Conservation (phyloP, 2,113 vertebrate genomes). For the Condylura cristata region DNA sequence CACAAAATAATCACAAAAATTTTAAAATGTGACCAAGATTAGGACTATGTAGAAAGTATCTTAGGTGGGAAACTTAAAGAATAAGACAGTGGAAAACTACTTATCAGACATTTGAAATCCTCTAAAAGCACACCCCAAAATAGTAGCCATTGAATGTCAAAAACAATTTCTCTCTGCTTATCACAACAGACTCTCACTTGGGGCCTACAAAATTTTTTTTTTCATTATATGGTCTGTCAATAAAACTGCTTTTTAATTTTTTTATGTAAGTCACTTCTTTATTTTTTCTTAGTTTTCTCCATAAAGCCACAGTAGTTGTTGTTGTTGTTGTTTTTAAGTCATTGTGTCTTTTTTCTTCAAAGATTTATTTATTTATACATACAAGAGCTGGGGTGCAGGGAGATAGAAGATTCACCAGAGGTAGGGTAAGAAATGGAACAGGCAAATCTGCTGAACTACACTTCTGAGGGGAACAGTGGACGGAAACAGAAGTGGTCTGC, state of each 20-base stretch:
- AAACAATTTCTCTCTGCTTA: neutral
- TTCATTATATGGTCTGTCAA: neutral
- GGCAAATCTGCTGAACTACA: no score
- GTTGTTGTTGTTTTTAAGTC: no score
- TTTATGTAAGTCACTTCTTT: neutral
- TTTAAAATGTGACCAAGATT: neutral
- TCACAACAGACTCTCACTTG: neutral
- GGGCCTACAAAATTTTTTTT: neutral
- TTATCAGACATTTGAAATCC: neutral
- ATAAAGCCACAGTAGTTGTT: neutral
- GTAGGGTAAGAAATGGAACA: no score
- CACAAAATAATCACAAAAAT: neutral
- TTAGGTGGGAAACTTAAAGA: neutral
- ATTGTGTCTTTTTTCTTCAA: no score
- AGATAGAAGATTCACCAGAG: no score
- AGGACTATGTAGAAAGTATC: neutral
- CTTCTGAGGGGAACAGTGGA: no score
- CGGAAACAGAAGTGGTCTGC: no score
- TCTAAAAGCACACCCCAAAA: neutral
- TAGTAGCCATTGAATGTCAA: neutral
- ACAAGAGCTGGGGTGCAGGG: no score
- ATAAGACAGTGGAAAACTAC: neutral
- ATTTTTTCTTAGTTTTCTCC: slow-evolving; percentile 16
- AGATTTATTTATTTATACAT: no score
- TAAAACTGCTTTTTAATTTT: slow-evolving; percentile 13